Evolutionary conservation across 1,140 invertebrate species (phyloP).

Genomic region (Nymphalis io): DNA sequence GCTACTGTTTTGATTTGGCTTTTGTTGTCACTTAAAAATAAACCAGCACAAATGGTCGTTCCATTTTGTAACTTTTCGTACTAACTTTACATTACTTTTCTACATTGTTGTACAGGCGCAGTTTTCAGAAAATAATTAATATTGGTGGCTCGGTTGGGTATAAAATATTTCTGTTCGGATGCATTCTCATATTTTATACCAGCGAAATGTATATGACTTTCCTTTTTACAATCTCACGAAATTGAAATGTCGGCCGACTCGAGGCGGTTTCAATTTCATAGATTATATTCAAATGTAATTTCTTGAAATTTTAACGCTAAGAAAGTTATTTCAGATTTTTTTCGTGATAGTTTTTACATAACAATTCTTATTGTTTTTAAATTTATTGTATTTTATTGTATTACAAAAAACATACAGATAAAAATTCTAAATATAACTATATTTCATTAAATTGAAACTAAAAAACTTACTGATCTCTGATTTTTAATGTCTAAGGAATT

Average conservation of each 20-base stretch:
- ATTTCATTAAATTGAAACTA: too few species aligned
- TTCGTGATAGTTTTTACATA: too few species aligned
- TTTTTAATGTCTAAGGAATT: too few species aligned
- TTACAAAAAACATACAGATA: too few species aligned
- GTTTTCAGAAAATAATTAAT: constrained; percentile 5
- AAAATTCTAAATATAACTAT: too few species aligned
- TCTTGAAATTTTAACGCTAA: not conserved
- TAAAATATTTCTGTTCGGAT: constrained; percentile 6
- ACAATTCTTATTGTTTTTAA: not conserved
- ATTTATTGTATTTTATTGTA: not conserved
- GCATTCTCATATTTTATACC: not conserved
- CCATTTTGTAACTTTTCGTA: not conserved
- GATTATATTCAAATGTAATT: constrained; percentile 13
- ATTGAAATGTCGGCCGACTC: constrained; percentile 12
- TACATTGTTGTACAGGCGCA: not conserved
- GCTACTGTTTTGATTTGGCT: not conserved
- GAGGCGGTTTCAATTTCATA: constrained; percentile 12
- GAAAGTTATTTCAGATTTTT: not conserved
- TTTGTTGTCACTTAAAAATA: not conserved
- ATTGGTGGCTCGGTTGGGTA: not conserved
- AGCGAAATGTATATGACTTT: constrained; percentile 7
- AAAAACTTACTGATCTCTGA: too few species aligned
- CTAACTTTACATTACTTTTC: too few species aligned
- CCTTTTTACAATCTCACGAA: constrained; percentile 15
- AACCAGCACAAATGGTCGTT: not conserved